A percentile compares a stretch with the other conserved stretches of the same genome.
Evolutionary conservation across 1,140 invertebrate species (phyloP).

Genomic region (Camponotus vicinus): DNA sequence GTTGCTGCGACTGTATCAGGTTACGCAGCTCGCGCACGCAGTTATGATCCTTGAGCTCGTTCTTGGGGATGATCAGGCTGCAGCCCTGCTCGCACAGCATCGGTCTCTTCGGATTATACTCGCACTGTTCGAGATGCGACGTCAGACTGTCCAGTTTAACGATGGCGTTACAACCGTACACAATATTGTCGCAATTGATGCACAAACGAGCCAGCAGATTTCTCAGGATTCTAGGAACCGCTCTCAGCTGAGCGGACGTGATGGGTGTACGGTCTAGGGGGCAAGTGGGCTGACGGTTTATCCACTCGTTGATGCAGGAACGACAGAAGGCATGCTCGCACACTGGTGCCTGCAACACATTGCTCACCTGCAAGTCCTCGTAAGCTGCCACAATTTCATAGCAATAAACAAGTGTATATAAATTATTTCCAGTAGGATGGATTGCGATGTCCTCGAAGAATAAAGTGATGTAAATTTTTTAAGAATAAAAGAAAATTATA

Average conservation of each 20-base stretch:
- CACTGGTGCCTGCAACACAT: constrained; percentile 92
- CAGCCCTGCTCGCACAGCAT: constrained; percentile 97
- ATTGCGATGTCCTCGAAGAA: background rate
- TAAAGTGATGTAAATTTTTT: no score
- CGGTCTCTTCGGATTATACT: constrained; percentile 97
- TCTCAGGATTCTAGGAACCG: constrained; percentile 96
- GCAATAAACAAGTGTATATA: background rate
- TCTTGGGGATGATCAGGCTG: constrained; percentile 97
- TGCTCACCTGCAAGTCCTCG: constrained; percentile 79
- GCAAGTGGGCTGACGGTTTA: constrained; percentile 96
- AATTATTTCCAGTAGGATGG: background rate
- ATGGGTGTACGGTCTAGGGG: constrained; percentile 96
- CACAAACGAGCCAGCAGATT: constrained; percentile 95
- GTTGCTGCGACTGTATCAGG: constrained; percentile 94
- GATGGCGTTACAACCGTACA: constrained; percentile 93
- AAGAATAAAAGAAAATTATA: no score
- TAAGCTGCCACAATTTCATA: constrained; percentile 57
- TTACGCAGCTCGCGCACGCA: constrained; percentile 95
- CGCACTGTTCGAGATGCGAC: constrained; percentile 96
- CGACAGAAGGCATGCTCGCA: constrained; percentile 99
- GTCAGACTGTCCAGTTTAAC: constrained; percentile 95
- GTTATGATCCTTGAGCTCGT: constrained; percentile 97
- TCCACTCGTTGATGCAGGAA: constrained; percentile 97
- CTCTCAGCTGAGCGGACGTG: constrained; percentile 94
- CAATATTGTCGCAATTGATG: constrained; percentile 96